These are phyloP conservation scores for Spodoptera picta DNA, from an alignment of 2,888 invertebrate genomes.

Conservation along the genomic window DNA sequence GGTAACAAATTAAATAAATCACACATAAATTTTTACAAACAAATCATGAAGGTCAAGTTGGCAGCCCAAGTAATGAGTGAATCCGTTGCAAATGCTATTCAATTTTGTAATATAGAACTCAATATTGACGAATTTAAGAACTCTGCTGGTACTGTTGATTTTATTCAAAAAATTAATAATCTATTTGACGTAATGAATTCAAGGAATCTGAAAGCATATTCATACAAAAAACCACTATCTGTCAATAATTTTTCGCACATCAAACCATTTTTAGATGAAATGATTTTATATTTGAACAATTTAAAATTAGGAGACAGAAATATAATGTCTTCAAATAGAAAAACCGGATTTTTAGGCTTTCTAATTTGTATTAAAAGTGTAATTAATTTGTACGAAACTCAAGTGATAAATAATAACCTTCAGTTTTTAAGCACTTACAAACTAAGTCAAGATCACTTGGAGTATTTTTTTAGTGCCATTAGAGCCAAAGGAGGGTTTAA, in stretches of 20 bases:
- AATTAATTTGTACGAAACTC: constrained; percentile 2
- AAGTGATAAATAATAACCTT: neutral
- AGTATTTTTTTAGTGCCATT: constrained; percentile 3
- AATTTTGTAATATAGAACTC: constrained; percentile 3
- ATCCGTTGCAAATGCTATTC: neutral
- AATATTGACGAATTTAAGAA: constrained; percentile 1
- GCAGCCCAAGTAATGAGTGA: constrained; percentile 3
- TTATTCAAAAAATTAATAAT: too few species aligned
- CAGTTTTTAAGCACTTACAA: constrained; percentile 4
- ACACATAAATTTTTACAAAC: too few species aligned
- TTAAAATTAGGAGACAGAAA: constrained; percentile 6
- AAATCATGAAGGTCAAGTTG: neutral
- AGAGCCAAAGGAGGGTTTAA: constrained; percentile 9
- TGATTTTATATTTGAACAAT: constrained; percentile 2
- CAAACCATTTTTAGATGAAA: constrained; percentile 3
- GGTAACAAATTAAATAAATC: too few species aligned
- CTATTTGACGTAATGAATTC: constrained; percentile 9
- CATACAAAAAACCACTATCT: neutral
- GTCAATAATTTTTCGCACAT: constrained; percentile 8
- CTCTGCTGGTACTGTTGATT: neutral
- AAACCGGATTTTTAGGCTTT: constrained; percentile 3
- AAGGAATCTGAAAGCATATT: constrained; percentile 5
- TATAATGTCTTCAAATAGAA: constrained; percentile 2
- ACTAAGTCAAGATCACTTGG: constrained; percentile 8
- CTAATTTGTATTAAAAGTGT: constrained; percentile 3